Evolutionary conservation across 1,140 invertebrate genomes (phyloP).

Genomic region (Trialeurodes vaporariorum): DNA sequence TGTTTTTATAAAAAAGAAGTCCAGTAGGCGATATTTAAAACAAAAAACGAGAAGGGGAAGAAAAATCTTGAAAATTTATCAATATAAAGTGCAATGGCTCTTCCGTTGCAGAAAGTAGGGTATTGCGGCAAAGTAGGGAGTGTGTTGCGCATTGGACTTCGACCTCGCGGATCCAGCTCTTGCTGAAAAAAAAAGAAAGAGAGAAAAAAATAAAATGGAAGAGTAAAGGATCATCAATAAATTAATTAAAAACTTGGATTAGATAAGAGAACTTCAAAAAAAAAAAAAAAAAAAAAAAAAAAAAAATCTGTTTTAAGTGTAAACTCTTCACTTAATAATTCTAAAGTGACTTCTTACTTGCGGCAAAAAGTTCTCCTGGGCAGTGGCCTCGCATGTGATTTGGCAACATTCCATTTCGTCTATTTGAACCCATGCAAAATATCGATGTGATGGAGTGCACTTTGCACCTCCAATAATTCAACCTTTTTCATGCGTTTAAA

Average conservation of each 20-base stretch:
- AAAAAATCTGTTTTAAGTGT: too few species aligned
- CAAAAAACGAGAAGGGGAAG: constrained; percentile 77
- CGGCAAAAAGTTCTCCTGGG: too few species aligned
- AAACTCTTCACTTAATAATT: too few species aligned
- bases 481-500: neutral
- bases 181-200: constrained; percentile 23
- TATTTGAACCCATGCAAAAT: too few species aligned
- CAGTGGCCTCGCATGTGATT: too few species aligned
- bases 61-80: constrained; percentile 77
- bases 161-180: constrained; percentile 38
- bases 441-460: too few species aligned
- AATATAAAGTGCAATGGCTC: constrained; percentile 71
- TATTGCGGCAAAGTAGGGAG: constrained; percentile 47
- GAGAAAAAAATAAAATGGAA: constrained; percentile 12
- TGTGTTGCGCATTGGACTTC: constrained; percentile 26
- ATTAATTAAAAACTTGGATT: too few species aligned
- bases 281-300: too few species aligned
- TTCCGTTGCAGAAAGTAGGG: constrained; percentile 69
- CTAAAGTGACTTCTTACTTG: too few species aligned
- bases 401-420: too few species aligned
- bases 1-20: constrained; percentile 47
- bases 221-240: constrained; percentile 13
- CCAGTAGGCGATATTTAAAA: constrained; percentile 81
- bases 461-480: too few species aligned
- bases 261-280: too few species aligned